Base-by-base conservation (phyloP, 2,888 invertebrate genomes). In the Polymixis flavicincta region DNA sequence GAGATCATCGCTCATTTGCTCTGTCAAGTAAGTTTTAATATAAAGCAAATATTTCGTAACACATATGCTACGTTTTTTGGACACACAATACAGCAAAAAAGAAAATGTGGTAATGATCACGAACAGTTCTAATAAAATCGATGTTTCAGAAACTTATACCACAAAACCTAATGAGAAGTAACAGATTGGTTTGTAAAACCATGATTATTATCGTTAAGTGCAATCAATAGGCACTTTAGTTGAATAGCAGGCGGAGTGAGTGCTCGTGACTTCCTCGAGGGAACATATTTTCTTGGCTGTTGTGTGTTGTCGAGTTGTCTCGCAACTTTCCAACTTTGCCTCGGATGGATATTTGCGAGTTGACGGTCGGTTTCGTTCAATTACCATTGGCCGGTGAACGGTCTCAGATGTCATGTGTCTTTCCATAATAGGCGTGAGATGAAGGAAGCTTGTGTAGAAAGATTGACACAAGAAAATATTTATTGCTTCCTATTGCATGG, bases 211-310 rank as follows among this genome's bases (percentile, higher is more conserved):
- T 90, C 87, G 85, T 89, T 87, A 88, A 87, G 83, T 88, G 88
- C 89, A 92, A 92, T 92, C 92, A 91, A 92, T 92, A 89, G 89
- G 85, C 90, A 90, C 89, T 92, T 90, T 87, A 89, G 88, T 90
- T 88, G 87, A 90, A 90, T 90, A 88, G 89, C 87, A 83, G 74
- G 72, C 82, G 78, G 59, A 76, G 89, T 89, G 88, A 89, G 84
- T 85, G 87, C 89, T 94, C 95, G 95, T 95, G 95, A 95, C 95
- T 96, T 94, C 95, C 94, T 93, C 87, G 87, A 83, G 68, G 74
- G 83, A 73, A 82, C 74, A 85, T 83, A 93, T 94, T 95, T 94
- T 94, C 93, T 93, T 91, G 85, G 86, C 82, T 85, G 87, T 88
- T 67, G 77, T 83, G 54, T 76, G 75, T 79, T 82, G 89, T 84